A percentile compares a stretch with the other conserved stretches of the same genome.
phyloP scores from a whole-genome alignment of 1,140 invertebrate genomes.

The Lethrus apterus region DNA sequence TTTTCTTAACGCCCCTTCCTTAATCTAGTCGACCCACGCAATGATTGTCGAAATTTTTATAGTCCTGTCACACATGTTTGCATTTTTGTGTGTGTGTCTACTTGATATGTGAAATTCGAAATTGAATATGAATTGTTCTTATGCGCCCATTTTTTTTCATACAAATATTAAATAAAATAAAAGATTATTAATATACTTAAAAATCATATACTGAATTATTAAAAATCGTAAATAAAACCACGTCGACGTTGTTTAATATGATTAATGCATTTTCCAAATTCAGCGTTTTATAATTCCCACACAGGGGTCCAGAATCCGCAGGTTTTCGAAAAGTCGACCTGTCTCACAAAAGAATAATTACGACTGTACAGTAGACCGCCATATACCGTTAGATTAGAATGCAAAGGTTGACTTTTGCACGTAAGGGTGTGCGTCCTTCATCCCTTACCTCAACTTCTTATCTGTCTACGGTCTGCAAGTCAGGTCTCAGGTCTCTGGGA shows the following conservation, averaged over 20 bases:
- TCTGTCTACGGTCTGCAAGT: conserved; percentile 1
- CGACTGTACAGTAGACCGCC: conserved; percentile 6
- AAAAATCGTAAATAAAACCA: too few species aligned
- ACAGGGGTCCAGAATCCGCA: conserved; percentile 20
- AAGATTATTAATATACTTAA: too few species aligned
- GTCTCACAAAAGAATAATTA: conserved; percentile 25
- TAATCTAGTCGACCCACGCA: conserved; percentile 10
- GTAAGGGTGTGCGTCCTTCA: not conserved
- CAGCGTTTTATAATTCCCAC: conserved; percentile 21
- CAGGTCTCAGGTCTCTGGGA: not conserved
- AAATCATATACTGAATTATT: too few species aligned
- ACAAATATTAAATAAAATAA: too few species aligned
- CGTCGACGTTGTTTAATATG: conserved; percentile 17
- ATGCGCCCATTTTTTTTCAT: too few species aligned
- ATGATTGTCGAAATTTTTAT: conserved; percentile 10
- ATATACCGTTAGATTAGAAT: conserved; percentile 21
- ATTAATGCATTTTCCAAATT: conserved; percentile 21
- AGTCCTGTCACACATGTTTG: conserved; percentile 8
- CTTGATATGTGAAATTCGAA: too few species aligned
- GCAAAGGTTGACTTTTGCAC: conserved; percentile 23
- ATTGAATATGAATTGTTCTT: too few species aligned
- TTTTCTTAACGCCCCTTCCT: conserved; percentile 3
- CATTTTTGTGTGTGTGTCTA: conserved; percentile 2
- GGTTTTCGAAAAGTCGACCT: conserved; percentile 19
- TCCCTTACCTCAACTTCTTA: not conserved